Percentiles rank a stretch among this genome's conserved stretches.
These are phyloP conservation scores for Maccullochella peelii DNA, from an alignment of 2,113 vertebrate genomes.

Conservation along the genomic window DNA sequence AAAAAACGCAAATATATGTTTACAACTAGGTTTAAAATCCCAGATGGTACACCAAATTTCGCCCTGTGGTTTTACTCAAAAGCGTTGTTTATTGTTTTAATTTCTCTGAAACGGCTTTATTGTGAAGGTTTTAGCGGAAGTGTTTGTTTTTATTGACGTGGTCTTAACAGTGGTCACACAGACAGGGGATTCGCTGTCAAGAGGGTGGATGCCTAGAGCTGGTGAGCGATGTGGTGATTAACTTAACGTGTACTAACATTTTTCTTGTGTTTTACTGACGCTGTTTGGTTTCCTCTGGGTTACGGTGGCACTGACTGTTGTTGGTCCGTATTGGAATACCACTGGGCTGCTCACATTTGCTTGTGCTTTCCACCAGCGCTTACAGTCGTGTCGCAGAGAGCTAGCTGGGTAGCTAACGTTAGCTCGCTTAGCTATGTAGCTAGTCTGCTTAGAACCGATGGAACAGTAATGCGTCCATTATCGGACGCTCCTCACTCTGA, in stretches of 20 bases:
- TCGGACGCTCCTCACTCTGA: conserved; percentile 47
- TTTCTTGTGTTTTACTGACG: conserved; percentile 29
- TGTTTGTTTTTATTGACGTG: background rate
- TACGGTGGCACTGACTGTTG: background rate
- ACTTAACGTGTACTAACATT: conserved; percentile 49
- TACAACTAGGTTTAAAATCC: background rate
- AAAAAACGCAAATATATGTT: background rate
- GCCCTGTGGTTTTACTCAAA: background rate
- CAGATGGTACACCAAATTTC: background rate
- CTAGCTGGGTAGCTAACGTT: conserved; percentile 71
- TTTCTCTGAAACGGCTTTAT: conserved; percentile 33
- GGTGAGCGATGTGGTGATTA: conserved; percentile 82
- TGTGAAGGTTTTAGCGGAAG: conserved; percentile 60
- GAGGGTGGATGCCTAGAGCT: conserved; percentile 85
- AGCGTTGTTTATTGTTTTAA: background rate
- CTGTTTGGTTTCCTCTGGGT: background rate
- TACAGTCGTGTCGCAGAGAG: conserved; percentile 77
- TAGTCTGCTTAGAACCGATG: conserved; percentile 52
- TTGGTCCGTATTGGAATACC: background rate
- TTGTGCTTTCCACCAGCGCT: conserved; percentile 25
- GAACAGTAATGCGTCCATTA: conserved; percentile 52
- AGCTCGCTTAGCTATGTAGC: conserved; percentile 65
- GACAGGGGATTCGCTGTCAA: conserved; percentile 85
- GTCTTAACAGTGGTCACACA: conserved; percentile 71
- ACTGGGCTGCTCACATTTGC: conserved; percentile 13